A percentile compares a stretch with the other conserved stretches of the same genome.
phyloP scores from a whole-genome alignment of 2,888 invertebrate genomes.

The Dendrolimus houi region DNA sequence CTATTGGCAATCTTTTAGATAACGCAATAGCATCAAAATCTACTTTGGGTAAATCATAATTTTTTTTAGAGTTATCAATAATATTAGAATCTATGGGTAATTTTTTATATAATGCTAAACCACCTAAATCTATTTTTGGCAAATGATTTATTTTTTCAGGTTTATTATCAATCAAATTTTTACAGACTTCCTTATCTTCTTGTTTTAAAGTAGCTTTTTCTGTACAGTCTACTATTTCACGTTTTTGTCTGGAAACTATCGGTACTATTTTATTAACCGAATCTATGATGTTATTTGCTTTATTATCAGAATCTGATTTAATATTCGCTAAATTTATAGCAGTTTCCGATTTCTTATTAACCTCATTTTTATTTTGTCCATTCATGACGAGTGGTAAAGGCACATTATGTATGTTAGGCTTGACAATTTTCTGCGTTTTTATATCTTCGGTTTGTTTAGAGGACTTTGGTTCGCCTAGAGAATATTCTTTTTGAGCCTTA shows the following conservation, averaged over 20 bases:
- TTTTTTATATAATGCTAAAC: constrained; percentile 28
- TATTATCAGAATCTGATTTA: not conserved
- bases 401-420: constrained; percentile 26
- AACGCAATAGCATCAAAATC: constrained; percentile 34
- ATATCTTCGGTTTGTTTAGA: constrained; percentile 53
- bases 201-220: constrained; percentile 31
- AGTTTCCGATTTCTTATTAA: constrained; percentile 3
- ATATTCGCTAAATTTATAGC: not conserved
- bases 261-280: constrained; percentile 2
- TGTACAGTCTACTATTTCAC: constrained; percentile 51
- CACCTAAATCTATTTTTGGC: constrained; percentile 35
- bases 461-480: constrained; percentile 55
- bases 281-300: constrained; percentile 8
- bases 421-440: constrained; percentile 15
- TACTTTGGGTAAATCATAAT: constrained; percentile 29
- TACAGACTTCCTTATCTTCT: constrained; percentile 46
- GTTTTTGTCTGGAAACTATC: constrained; percentile 33
- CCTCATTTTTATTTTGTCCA: constrained; percentile 16
- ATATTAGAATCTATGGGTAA: constrained; percentile 31
- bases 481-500: constrained; percentile 15
- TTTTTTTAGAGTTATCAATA: constrained; percentile 10
- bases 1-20: constrained; percentile 34
- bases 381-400: constrained; percentile 42
- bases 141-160: constrained; percentile 22
- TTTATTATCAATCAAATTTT: constrained; percentile 21